Conservation (phyloP, 2,888 invertebrate species). For the Meandrusa payeni region DNA sequence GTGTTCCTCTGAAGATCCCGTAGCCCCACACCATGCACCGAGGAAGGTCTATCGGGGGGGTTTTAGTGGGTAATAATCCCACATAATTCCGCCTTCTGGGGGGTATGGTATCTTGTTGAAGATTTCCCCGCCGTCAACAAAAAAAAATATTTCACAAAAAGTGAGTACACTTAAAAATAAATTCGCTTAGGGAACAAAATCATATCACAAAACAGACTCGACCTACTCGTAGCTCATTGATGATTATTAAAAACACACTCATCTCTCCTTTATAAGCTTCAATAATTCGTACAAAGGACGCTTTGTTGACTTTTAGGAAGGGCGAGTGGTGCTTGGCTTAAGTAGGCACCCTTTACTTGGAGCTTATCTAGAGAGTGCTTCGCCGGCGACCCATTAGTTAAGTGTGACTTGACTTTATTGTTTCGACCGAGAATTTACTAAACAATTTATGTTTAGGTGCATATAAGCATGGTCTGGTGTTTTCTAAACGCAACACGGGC, state of each 20-base stretch:
- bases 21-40: too few species aligned
- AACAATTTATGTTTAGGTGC: too few species aligned
- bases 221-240: slow-evolving; percentile 9
- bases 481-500: too few species aligned
- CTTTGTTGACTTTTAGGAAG: slow-evolving; percentile 22
- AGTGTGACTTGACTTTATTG: slow-evolving; percentile 17
- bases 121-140: too few species aligned
- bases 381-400: slow-evolving; percentile 17
- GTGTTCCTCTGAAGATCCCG: too few species aligned
- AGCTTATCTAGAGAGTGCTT: slow-evolving; percentile 18
- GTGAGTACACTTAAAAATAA: background rate
- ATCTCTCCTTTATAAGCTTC: slow-evolving; percentile 15
- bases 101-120: too few species aligned
- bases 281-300: slow-evolving; percentile 17
- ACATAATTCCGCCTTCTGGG: too few species aligned
- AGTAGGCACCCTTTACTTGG: slow-evolving; percentile 20
- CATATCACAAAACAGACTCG: background rate
- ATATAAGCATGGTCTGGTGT: too few species aligned
- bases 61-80: too few species aligned
- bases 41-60: too few species aligned
- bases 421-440: too few species aligned
- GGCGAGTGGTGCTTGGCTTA: slow-evolving; percentile 13
- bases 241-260: slow-evolving; percentile 21
- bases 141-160: too few species aligned
- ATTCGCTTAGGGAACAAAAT: background rate